Percentiles rank a stretch among this genome's conserved stretches.
Evolutionary conservation across 2,113 vertebrate species (phyloP).

Genomic region (Crotalus helleri): DNA sequence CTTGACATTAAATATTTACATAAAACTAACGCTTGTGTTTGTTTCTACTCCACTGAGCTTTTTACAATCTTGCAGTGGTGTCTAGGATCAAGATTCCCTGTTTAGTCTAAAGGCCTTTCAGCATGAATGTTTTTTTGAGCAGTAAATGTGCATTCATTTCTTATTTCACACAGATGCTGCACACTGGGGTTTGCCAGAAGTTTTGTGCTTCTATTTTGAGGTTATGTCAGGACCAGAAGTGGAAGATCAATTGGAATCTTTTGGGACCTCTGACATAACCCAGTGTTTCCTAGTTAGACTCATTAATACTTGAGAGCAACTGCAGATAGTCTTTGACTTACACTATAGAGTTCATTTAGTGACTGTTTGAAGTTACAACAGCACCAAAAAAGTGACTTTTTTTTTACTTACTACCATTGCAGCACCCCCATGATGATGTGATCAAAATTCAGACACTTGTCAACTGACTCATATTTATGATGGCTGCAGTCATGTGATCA

Average conservation of each 20-base stretch:
- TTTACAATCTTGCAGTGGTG: not conserved
- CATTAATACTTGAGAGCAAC: not conserved
- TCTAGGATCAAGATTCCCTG: slow-evolving; percentile 42
- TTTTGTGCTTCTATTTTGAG: not conserved
- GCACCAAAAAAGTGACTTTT: not conserved
- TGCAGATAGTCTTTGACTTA: not conserved
- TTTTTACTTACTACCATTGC: not conserved
- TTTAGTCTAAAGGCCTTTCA: slow-evolving; percentile 31
- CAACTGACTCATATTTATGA: not conserved
- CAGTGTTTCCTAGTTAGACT: not conserved
- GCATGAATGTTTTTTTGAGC: not conserved
- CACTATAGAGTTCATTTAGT: not conserved
- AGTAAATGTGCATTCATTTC: slow-evolving; percentile 41
- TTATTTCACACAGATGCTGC: slow-evolving; percentile 4
- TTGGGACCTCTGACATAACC: not conserved
- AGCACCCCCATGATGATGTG: not conserved
- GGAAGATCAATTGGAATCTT: not conserved
- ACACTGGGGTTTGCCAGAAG: not conserved
- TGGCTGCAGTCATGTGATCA: not conserved
- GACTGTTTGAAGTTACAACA: too few relatives aligned
- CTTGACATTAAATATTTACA: slow-evolving; percentile 31
- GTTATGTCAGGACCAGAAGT: not conserved
- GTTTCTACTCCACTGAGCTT: not conserved
- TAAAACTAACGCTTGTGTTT: slow-evolving; percentile 9
- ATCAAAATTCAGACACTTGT: not conserved